Base-by-base conservation (phyloP, 2,888 invertebrate genomes). In the Acholoe squamosa region DNA sequence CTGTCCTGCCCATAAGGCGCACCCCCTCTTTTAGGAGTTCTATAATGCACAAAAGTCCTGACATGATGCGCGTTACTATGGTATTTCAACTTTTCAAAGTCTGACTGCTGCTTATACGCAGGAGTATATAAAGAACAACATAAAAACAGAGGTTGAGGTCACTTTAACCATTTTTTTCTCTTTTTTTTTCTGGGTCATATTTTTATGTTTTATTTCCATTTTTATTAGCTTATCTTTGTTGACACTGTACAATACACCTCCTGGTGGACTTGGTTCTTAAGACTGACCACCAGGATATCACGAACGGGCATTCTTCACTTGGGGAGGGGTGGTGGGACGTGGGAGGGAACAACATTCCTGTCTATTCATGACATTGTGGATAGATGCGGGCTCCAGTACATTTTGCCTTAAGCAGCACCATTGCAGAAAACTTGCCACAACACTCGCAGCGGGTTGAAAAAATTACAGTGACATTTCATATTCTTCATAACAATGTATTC, bases 191-290 rank as follows among this genome's bases (percentile, higher is more conserved):
- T 34, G 43, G 80, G 80, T 80, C 80, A 80, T 80, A 76, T 31
- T 76, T 80, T 80, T 80, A 16, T 80, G 10, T 76, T 76, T 25
- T 61, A 12, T 7, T 43, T 43, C 43, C 61, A 61, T 61, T 61
- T 22, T 61, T 61, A 22, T 61, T 19, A n/a, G 25, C 3, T 43
- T 43, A 43, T 43, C 43, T 71, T 80, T 80, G 80, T 80, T 80
- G 80, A 80, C 80, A 80, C 80, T 80, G 43, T 80, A 80, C 80
- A 80, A 22, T 80, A 80, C 80, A 80, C 33, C 80, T 34, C 80
- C 16, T 80, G 19, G 80, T 80, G 61, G 61, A 61, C 22, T 71
- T 71, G 31, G 25, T 71, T 43, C 43, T 43, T 43, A 25, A 12
- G 71, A 28, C 43, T 28, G 71, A 28, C 71, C 28, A 71, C 71